Evolutionary conservation across 2,113 vertebrate genomes (phyloP).

Genomic region (Onychostruthus taczanowskii): DNA sequence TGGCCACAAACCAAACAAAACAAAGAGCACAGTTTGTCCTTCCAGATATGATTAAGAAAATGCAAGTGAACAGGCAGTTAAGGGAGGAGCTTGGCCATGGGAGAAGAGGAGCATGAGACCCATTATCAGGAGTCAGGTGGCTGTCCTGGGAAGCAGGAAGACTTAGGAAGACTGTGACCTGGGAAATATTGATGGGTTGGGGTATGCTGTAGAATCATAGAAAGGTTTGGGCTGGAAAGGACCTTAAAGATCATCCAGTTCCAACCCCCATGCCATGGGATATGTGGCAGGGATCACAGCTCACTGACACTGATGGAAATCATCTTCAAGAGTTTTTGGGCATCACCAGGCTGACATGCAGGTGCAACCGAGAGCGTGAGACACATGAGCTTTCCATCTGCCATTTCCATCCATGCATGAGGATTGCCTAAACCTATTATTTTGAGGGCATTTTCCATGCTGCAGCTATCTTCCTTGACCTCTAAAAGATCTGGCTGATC

Average conservation of each 20-base stretch:
- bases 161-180: neutral
- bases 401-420: neutral
- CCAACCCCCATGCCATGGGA: neutral
- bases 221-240: neutral
- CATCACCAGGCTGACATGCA: neutral
- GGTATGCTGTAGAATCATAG: neutral
- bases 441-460: conserved; percentile 1
- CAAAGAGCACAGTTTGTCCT: conserved; percentile 22
- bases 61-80: neutral
- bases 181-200: neutral
- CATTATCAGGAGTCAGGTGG: neutral
- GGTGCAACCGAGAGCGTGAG: neutral
- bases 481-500: conserved; percentile 42
- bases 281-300: neutral
- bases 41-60: neutral
- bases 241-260: neutral
- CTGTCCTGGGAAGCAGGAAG: neutral
- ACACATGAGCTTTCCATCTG: neutral
- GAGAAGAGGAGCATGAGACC: neutral
- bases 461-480: conserved; percentile 41
- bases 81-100: neutral
- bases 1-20: neutral
- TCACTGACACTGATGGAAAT: neutral
- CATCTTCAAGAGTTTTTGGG: neutral
- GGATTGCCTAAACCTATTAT: neutral